A percentile compares a stretch with the other conserved stretches of the same genome.
These are phyloP conservation scores for Sternotherus odoratus DNA, from an alignment of 2,797 vertebrate species.

Conservation along the genomic window DNA sequence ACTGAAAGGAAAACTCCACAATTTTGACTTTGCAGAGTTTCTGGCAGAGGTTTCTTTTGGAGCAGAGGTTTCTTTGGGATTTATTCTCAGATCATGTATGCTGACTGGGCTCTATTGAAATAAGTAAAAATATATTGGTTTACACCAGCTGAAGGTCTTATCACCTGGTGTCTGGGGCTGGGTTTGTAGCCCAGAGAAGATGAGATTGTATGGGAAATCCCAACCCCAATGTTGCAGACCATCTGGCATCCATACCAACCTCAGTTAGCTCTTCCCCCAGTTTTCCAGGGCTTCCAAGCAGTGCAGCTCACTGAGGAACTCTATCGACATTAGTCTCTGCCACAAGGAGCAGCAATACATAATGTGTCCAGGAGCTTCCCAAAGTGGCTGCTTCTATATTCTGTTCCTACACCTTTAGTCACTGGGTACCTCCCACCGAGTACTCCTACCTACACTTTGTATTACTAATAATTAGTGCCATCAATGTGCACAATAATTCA, in stretches of 20 bases:
- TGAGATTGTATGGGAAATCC: not conserved
- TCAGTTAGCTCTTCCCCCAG: not conserved
- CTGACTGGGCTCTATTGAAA: not conserved
- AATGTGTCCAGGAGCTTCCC: not conserved
- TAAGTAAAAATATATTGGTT: not conserved
- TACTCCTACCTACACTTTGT: not conserved
- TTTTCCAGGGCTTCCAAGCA: not conserved
- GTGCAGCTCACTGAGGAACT: not conserved
- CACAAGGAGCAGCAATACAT: not conserved
- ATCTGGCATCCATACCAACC: not conserved
- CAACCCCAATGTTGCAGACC: not conserved
- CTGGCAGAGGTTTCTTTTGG: not conserved
- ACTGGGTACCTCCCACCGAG: not conserved
- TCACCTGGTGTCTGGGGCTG: not conserved
- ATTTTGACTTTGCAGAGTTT: not conserved
- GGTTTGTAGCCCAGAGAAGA: not conserved
- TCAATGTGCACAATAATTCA: not conserved
- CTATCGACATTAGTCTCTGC: not conserved
- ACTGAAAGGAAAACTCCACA: not conserved
- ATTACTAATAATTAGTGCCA: not conserved
- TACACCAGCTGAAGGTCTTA: not conserved
- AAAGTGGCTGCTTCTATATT: not conserved
- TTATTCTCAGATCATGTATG: not conserved
- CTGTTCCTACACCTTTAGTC: not conserved
- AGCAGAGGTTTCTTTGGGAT: not conserved